Conservation (phyloP, 2,888 invertebrate genomes). For the Pantelozetes paolii region DNA sequence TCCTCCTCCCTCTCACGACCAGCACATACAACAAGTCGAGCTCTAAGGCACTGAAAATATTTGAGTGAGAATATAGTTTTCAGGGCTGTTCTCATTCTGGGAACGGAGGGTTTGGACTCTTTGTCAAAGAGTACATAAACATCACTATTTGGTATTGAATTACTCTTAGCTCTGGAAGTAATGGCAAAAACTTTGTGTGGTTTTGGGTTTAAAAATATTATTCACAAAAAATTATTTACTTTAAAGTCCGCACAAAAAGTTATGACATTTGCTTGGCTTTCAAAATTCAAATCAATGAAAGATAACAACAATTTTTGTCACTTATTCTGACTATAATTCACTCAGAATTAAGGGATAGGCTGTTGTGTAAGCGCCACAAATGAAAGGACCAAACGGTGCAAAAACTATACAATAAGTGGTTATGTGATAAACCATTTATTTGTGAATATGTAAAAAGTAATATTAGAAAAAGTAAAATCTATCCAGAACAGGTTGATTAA, state of each 20-base stretch:
- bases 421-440: constrained; percentile 26
- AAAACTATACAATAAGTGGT: constrained; percentile 5
- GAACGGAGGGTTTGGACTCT: constrained; percentile 14
- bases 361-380: not conserved
- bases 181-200: constrained; percentile 27
- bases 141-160: constrained; percentile 26
- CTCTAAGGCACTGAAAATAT: constrained; percentile 17
- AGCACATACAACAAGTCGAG: constrained; percentile 21
- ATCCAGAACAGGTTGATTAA: constrained; percentile 38
- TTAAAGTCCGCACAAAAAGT: constrained; percentile 35
- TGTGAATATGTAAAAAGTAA: constrained; percentile 16
- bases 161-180: constrained; percentile 26
- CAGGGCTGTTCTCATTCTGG: constrained; percentile 29
- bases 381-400: not conserved
- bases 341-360: not conserved
- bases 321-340: not conserved
- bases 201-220: not conserved
- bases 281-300: constrained; percentile 9
- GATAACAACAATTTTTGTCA: constrained; percentile 6
- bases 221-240: constrained; percentile 30
- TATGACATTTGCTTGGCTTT: constrained; percentile 35
- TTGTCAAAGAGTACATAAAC: not conserved
- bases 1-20: constrained; percentile 34
- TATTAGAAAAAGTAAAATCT: constrained; percentile 8
- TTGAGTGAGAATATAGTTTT: no score